Evolutionary conservation across 1,140 invertebrate species (phyloP), one percentile per base, ranked within the genome.

Genomic region (Drosophila serrata): DNA sequence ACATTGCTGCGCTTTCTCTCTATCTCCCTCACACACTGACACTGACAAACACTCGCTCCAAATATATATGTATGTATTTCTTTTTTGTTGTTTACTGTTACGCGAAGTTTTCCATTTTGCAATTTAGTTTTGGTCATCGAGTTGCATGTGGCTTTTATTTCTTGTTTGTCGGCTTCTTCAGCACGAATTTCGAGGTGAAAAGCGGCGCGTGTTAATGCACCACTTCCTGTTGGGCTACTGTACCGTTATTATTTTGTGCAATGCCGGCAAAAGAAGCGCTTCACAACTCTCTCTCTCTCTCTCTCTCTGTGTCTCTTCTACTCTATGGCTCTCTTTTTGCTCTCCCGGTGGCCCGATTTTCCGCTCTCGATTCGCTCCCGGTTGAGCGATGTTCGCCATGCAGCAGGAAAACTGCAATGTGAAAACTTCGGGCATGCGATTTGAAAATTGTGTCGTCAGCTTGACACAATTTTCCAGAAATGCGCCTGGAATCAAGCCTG

Each of bases 391-490:
- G 53, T 61, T 22, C 31, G 27, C 46, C 69, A 35, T 48, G 74
- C 51, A 58, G 74, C 72, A 51, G 72, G 75, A 67, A 76, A 75
- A 85, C 70, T 88, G 84, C 84, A 88, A 61, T 64, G 61, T 64
- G 61, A 61, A 64, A 64, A 84, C 84, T 80, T 68, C 64, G 78
- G 79, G 81, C 75, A 88, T 87, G 84, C 84, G 84, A 88, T 87
- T 87, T 88, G 84, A 88, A 88, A 88, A 87, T 88, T 88, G 84
- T 87, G 84, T 81, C 82, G 76, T 81, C 81, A 82, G 90, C 79
- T 80, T 91, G 90, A 91, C 90, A 91, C 90, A 91, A 91, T 91
- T 91, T 91, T 91, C 90, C 90, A 91, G 90, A 81, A 73, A 90
- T 84, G 90, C 90, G 88, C 81, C 90, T 91, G 84, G 90, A 91